Evolutionary conservation across 2,797 vertebrate species (phyloP).

Genomic region (Bradypodion ventrale): DNA sequence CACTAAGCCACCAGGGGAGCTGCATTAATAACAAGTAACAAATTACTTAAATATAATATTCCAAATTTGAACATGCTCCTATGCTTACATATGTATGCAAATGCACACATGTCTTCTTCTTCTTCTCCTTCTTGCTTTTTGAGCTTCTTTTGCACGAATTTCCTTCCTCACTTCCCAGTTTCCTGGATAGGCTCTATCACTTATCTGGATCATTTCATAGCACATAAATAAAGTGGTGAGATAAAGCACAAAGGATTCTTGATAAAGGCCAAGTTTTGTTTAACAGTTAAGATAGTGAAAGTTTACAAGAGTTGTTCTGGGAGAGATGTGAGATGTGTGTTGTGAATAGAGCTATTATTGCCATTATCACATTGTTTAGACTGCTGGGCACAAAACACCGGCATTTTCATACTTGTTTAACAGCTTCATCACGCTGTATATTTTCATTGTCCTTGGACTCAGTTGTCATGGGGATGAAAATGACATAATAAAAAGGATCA

Average conservation of each 20-base stretch:
- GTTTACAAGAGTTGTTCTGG: conserved; percentile 54
- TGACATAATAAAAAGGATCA: conserved; percentile 2
- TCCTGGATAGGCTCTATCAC: neutral
- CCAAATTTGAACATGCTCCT: too few species aligned
- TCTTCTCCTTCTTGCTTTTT: neutral
- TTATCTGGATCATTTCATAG: conserved; percentile 46
- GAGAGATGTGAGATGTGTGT: conserved; percentile 38
- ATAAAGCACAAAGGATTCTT: conserved; percentile 50
- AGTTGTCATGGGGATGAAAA: conserved; percentile 21
- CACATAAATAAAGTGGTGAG: conserved; percentile 29
- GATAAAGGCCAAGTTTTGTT: conserved; percentile 47
- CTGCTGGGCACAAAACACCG: neutral
- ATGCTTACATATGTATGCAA: too few species aligned
- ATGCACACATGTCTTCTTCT: neutral
- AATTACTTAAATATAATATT: too few species aligned
- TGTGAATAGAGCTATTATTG: conserved; percentile 39
- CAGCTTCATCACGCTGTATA: neutral
- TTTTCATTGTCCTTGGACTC: conserved; percentile 10
- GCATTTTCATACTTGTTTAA: neutral
- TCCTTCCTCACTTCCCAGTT: neutral
- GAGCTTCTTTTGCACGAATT: conserved; percentile 10
- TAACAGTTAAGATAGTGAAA: conserved; percentile 57
- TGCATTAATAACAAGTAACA: too few species aligned
- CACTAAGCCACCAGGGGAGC: too few species aligned
- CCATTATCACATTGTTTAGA: conserved; percentile 13